Percentiles rank a stretch among this genome's conserved stretches.
Conservation (phyloP, 2,113 vertebrate genomes). For the Scatophagus argus region DNA sequence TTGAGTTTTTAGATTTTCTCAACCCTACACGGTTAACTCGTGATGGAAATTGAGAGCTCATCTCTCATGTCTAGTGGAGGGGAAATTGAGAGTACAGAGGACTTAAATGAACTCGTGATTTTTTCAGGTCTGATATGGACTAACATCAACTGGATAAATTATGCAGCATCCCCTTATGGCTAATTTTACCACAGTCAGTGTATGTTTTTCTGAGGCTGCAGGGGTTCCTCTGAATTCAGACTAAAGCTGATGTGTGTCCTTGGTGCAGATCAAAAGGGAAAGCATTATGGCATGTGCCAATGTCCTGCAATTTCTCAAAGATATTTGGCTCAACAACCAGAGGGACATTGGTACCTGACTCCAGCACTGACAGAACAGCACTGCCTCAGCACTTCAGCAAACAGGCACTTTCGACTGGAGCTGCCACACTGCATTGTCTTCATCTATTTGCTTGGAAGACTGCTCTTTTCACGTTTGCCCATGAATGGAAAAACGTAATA, state of each 20-base stretch:
- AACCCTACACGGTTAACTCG: background rate
- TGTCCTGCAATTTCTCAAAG: constrained; percentile 55
- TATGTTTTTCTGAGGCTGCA: background rate
- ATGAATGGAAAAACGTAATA: constrained; percentile 45
- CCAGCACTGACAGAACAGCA: constrained; percentile 39
- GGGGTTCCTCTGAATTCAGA: constrained; percentile 12
- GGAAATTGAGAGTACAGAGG: constrained; percentile 5
- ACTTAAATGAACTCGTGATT: constrained; percentile 9
- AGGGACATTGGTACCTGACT: constrained; percentile 47
- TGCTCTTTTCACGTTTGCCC: constrained; percentile 19
- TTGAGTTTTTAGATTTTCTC: background rate
- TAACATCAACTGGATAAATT: constrained; percentile 39
- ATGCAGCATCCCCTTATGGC: constrained; percentile 31
- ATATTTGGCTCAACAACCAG: constrained; percentile 44
- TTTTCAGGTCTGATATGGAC: constrained; percentile 20
- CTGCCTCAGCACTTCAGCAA: constrained; percentile 63
- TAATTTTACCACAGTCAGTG: constrained; percentile 31
- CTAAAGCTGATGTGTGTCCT: constrained; percentile 24
- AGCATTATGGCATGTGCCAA: constrained; percentile 47
- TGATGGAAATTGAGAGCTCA: background rate
- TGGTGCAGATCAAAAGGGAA: constrained; percentile 25
- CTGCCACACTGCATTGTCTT: constrained; percentile 58
- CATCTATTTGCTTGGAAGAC: constrained; percentile 21
- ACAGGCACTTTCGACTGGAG: constrained; percentile 42
- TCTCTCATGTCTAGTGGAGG: background rate